phyloP scores from a whole-genome alignment of 2,888 invertebrate genomes.

The Spodoptera exigua region DNA sequence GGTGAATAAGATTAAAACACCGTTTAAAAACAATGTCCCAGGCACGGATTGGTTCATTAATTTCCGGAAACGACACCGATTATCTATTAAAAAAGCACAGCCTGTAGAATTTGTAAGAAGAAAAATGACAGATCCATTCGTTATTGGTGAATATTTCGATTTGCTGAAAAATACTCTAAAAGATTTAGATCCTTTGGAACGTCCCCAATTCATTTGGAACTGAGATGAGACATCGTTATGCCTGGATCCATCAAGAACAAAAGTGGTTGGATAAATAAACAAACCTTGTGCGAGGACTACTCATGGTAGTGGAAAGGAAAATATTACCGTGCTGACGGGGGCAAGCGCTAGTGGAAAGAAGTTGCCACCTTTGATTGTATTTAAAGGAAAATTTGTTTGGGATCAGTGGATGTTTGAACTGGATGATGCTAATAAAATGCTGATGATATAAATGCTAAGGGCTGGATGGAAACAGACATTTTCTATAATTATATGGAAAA shows the following conservation, averaged over 20 bases:
- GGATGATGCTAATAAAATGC: conserved; percentile 29
- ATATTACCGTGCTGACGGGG: conserved; percentile 2
- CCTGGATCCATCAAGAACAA: conserved; percentile 6
- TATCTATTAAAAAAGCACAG: conserved; percentile 4
- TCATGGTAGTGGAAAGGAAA: conserved; percentile 4
- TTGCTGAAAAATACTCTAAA: conserved; percentile 14
- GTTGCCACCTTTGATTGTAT: conserved; percentile 8
- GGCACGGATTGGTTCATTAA: conserved; percentile 7
- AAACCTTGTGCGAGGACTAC: conserved; percentile 9
- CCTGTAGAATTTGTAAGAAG: conserved; percentile 11
- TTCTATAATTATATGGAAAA: too few species aligned
- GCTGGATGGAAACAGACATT: conserved; percentile 65
- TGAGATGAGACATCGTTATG: conserved; percentile 9
- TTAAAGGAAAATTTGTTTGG: conserved; percentile 37
- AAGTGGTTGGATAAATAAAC: conserved; percentile 7
- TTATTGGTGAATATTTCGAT: conserved; percentile 21
- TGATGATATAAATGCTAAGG: conserved; percentile 54
- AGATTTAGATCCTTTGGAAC: conserved; percentile 5
- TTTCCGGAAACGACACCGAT: conserved; percentile 4
- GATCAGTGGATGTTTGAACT: conserved; percentile 60
- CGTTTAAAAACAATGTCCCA: conserved; percentile 3
- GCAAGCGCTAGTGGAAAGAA: conserved; percentile 10
- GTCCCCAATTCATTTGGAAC: conserved; percentile 1
- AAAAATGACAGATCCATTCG: conserved; percentile 17
- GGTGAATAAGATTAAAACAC: neutral